Evolutionary conservation across 2,113 vertebrate species (phyloP), one percentile per base, ranked within the genome.

Genomic region (Festucalex cinctus): DNA sequence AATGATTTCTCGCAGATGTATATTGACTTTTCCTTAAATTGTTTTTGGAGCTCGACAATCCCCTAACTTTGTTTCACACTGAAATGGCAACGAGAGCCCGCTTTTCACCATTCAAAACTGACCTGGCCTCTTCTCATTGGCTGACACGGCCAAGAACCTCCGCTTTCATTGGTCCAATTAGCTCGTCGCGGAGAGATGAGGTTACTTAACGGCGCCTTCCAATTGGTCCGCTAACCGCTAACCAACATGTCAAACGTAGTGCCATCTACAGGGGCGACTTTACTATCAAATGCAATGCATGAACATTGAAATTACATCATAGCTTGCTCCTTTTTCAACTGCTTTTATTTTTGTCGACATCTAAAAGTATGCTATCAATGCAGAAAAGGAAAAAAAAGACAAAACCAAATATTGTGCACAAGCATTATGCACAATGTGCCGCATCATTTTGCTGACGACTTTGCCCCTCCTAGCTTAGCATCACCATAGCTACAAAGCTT

Each of bases 71-170:
- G 84, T 85, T 88, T 88, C 86, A 83, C 86, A 84, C 84, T 81
- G 74, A 78, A 88, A 85, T 80, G 65, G 43, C 2, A 39, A 54
- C 14, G 65, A 32, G 0, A 80, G 60, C 78, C 86, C 88, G 87
- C 89, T 84, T 83, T 79, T 71, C 66, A 56, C 8, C 59, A 61
- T 91, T 91, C 84, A 91, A 91, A 91, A 79, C 62, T n/a, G 28
- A 66, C 51, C 28, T 58, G 41, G 9, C 26, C 51, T 65, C 70
- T 8, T 74, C 73, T 72, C 17, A 91, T 88, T 89, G 89, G 90
- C 19, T 64, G n/a, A 70, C 5, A 3, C 12, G 13, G 3, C 49
- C 0, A 1, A 1, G 5, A 0, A 26, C 41, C 9, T 28, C 5
- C 14, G 51, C 6, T 56, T 0, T 51, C 9, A 87, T 86, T 88